phyloP scores from a whole-genome alignment of 2,113 vertebrate genomes.

The Formicarius rufipectus region DNA sequence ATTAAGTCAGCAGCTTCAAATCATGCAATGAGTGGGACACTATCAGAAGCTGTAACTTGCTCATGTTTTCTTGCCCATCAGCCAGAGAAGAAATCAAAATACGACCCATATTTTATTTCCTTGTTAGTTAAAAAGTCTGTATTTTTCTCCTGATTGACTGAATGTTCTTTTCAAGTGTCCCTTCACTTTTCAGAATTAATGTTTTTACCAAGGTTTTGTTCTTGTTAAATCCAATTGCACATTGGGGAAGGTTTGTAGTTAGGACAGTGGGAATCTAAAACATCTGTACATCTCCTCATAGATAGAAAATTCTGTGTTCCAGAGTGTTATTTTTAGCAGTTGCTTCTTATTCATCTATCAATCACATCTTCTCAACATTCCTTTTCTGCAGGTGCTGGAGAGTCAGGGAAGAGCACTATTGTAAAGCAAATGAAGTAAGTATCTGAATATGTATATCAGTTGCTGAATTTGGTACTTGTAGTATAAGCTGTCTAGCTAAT shows the following conservation, averaged over 20 bases:
- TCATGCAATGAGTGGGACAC: not conserved
- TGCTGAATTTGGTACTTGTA: not conserved
- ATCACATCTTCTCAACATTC: not conserved
- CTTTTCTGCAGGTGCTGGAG: constrained; percentile 76
- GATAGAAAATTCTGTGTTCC: not conserved
- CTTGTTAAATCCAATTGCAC: not conserved
- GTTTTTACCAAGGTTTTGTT: not conserved
- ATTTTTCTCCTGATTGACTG: not conserved
- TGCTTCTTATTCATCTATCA: not conserved
- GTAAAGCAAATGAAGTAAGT: constrained; percentile 85
- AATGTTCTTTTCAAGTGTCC: not conserved
- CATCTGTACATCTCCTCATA: not conserved
- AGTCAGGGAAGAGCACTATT: constrained; percentile 81
- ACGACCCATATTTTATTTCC: not conserved
- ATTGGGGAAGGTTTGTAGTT: not conserved
- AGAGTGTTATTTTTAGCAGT: constrained; percentile 4
- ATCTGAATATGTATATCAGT: not conserved
- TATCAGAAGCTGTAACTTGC: not conserved
- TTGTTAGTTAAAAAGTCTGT: not conserved
- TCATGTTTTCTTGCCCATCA: not conserved
- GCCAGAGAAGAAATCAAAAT: not conserved
- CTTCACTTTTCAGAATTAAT: not conserved
- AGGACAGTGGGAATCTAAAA: not conserved
- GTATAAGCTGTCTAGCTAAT: not conserved
- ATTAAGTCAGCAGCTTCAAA: not conserved